Conservation (phyloP, 2,888 invertebrate genomes). For the Teleogryllus oceanicus region DNA sequence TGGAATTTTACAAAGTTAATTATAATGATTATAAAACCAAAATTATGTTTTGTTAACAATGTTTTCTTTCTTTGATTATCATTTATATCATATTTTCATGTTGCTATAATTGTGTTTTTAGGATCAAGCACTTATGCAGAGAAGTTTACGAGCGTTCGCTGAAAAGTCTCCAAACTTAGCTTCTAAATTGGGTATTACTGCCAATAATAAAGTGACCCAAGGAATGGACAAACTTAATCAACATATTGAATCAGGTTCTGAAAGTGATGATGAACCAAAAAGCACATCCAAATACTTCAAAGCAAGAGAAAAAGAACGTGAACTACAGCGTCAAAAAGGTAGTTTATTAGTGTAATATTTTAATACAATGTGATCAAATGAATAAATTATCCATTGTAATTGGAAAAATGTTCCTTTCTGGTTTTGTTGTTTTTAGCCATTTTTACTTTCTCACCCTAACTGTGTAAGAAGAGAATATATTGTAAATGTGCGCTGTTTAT, state of each 20-base stretch:
- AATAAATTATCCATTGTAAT: too few relatives aligned
- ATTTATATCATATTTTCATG: neutral
- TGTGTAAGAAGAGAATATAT: too few relatives aligned
- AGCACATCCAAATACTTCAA: conserved; percentile 54
- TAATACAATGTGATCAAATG: too few relatives aligned
- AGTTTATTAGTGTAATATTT: neutral
- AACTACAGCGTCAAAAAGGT: conserved; percentile 48
- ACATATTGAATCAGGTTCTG: conserved; percentile 48
- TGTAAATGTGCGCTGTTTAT: too few relatives aligned
- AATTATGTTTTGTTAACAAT: too few relatives aligned
- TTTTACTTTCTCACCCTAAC: too few relatives aligned
- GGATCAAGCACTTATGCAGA: conserved; percentile 62
- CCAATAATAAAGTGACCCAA: conserved; percentile 38
- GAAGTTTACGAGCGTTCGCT: conserved; percentile 61
- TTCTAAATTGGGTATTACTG: conserved; percentile 56
- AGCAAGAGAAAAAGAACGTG: conserved; percentile 50
- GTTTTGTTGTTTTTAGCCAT: too few relatives aligned
- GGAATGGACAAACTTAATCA: conserved; percentile 38
- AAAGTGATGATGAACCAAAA: conserved; percentile 55
- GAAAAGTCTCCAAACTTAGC: conserved; percentile 60
- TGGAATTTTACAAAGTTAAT: too few relatives aligned
- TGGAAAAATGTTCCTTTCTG: too few relatives aligned
- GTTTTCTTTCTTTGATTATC: too few relatives aligned
- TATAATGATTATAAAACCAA: too few relatives aligned
- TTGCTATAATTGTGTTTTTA: conserved; percentile 38